These are phyloP conservation scores for Poliocrania exsul DNA, from an alignment of 2,797 vertebrate genomes.

Conservation along the genomic window DNA sequence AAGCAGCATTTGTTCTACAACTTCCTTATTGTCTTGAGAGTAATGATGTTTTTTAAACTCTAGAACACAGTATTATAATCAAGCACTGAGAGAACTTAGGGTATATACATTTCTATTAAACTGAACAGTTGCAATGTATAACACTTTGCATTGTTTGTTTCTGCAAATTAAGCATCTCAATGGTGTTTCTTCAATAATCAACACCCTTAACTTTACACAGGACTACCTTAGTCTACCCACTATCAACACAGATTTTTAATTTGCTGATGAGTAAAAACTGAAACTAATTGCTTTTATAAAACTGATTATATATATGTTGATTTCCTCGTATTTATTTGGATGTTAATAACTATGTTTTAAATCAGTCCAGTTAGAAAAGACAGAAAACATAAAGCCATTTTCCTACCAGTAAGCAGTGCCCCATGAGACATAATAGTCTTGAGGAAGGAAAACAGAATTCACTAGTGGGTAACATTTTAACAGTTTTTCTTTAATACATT, in stretches of 20 bases:
- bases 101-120: background rate
- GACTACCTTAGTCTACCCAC: background rate
- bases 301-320: background rate
- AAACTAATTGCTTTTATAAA: background rate
- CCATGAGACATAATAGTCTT: background rate
- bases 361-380: background rate
- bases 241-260: background rate
- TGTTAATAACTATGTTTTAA: background rate
- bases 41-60: background rate
- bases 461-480: background rate
- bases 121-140: fast-evolving
- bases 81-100: background rate
- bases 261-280: background rate
- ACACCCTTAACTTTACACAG: background rate
- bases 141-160: background rate
- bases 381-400: background rate
- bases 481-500: slow-evolving; percentile 9
- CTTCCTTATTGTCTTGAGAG: background rate
- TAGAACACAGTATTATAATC: background rate
- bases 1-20: background rate
- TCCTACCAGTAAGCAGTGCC: background rate
- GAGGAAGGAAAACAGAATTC: background rate
- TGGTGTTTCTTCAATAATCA: background rate
- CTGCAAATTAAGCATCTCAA: background rate
- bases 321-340: background rate